Base-by-base conservation (phyloP, 2,888 invertebrate genomes). In the Stramonita haemastoma region DNA sequence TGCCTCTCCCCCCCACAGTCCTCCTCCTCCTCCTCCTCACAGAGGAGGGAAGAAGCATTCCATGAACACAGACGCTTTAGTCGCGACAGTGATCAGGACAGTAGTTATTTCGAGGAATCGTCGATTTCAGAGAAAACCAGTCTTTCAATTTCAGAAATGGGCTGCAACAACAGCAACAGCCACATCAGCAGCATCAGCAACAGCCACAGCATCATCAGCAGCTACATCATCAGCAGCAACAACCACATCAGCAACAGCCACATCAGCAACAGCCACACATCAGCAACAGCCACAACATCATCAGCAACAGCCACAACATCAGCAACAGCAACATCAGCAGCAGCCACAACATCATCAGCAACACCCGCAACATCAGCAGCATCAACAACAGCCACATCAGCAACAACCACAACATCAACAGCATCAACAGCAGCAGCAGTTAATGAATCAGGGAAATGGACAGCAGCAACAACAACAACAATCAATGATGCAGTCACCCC, bases 1-100 rank as follows among this genome's bases (percentile, higher is more conserved):
- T 46, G 57, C 73, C 73, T 34, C 46, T 34, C 60, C 17, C 81
- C n/a, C 17, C 60, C n/a, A 5, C 86, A 46, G 79, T 86, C 79
- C 66, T 83, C 84, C 32, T 56, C 89, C 34, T 46, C 66, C 34
- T 73, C 84, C 57, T 70, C 87, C 60, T 36, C 81, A 83, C 36
- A 73, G 0, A 85, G 88, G 19, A 32, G 57, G 46, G 86, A 90
- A n/a, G 86, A 90, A n/a, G 77, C 86, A 79, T 89, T 89, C 36
- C 89, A 86, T 32, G 86, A 87, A 87, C 87, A 90, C 19, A 73
- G 87, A 8, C 86, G 79, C 32, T 90, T 77, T 70, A 84, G 79
- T 34, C 87, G 87, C 29, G 84, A 84, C 11, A 36, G 86, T 22
- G 57, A 34, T 32, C 86, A 87, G 57, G 60, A 84, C 77, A 60